phyloP scores from a whole-genome alignment of 2,113 vertebrate species.

The Macrotus californicus region DNA sequence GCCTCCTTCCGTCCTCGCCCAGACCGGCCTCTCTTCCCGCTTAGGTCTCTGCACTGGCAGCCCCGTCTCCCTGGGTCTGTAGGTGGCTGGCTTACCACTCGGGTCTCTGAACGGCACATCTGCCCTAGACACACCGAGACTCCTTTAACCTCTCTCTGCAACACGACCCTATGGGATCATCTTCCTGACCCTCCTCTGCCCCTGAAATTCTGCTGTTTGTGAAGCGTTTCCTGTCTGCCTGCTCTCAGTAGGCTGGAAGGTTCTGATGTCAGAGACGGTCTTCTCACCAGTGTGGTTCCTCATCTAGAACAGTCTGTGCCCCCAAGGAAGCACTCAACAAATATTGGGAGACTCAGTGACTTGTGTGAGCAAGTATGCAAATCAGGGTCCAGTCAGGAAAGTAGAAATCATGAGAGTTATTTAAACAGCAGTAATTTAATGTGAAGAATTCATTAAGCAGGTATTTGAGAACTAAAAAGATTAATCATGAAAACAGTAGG shows the following conservation, averaged over 20 bases:
- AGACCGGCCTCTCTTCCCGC: not conserved
- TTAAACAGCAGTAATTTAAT: not conserved
- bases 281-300: not conserved
- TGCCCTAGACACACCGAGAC: not conserved
- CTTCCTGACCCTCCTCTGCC: not conserved
- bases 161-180: too few relatives aligned
- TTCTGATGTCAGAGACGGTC: not conserved
- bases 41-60: not conserved
- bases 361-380: not conserved
- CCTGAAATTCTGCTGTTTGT: too few relatives aligned
- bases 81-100: not conserved
- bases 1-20: not conserved
- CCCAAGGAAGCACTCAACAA: not conserved
- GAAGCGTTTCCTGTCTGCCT: too few relatives aligned
- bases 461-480: not conserved
- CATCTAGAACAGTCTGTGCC: not conserved
- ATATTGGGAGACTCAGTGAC: not conserved
- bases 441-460: not conserved
- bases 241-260: not conserved
- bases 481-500: not conserved
- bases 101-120: not conserved
- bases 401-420: not conserved
- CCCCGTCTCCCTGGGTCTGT: not conserved
- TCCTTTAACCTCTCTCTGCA: not conserved
- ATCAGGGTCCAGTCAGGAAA: not conserved